Conservation (phyloP, 2,797 vertebrate species). For the Phylloscopus collybita region DNA sequence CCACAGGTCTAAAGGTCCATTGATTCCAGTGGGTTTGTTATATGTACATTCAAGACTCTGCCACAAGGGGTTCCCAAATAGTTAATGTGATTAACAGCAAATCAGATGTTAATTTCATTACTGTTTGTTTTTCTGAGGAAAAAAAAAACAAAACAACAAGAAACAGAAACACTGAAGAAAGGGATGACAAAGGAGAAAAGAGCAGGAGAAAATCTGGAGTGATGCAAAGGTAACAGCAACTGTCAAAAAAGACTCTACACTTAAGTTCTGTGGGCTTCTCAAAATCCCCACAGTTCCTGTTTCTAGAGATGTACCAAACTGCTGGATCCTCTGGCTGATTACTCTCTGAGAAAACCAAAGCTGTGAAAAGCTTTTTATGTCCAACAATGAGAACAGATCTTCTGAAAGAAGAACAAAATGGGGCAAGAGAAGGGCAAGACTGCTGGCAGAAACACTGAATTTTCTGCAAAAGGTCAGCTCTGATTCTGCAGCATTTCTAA, state of each 20-base stretch:
- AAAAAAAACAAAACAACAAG: background rate
- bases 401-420: background rate
- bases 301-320: background rate
- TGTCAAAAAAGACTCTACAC: background rate
- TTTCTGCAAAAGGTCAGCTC: background rate
- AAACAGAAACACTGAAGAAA: background rate
- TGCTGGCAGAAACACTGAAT: background rate
- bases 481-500: background rate
- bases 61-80: background rate
- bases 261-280: background rate
- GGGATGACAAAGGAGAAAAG: background rate
- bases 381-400: background rate
- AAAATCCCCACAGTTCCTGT: background rate
- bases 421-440: background rate
- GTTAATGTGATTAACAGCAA: background rate
- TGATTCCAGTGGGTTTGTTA: background rate
- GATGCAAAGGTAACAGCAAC: background rate
- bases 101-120: background rate
- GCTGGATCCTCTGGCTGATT: background rate
- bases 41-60: background rate
- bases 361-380: background rate
- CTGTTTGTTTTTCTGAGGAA: background rate
- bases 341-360: background rate
- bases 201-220: background rate
- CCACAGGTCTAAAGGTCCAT: background rate